A percentile compares a stretch with the other conserved stretches of the same genome.
phyloP scores from a whole-genome alignment of 1,140 invertebrate species.

The Panagrolaimus sp. region DNA sequence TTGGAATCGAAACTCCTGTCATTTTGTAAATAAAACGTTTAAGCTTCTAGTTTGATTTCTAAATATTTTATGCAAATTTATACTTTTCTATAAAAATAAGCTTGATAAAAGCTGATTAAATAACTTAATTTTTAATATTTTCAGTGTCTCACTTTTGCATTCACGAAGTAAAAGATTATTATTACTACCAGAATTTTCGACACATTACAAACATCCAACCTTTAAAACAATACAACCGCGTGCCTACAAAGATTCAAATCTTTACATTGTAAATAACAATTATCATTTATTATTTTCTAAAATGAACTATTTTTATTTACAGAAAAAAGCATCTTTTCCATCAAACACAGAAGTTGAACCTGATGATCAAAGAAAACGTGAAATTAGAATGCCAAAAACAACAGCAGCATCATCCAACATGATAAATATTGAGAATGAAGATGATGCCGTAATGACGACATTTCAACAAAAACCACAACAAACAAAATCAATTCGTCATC shows the following conservation, averaged over 20 bases:
- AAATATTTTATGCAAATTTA: background rate
- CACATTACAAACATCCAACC: background rate
- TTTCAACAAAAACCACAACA: background rate
- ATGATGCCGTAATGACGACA: too few relatives aligned
- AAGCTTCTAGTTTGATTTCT: too few relatives aligned
- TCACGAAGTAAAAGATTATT: slow-evolving; percentile 9
- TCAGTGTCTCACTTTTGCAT: background rate
- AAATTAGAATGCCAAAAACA: background rate
- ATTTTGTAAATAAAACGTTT: too few relatives aligned
- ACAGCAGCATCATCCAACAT: too few relatives aligned
- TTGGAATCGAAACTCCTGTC: too few relatives aligned
- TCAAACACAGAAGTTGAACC: too few relatives aligned
- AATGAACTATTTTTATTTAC: background rate
- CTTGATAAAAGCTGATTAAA: background rate
- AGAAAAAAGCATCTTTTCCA: slow-evolving; percentile 3
- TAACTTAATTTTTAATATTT: background rate
- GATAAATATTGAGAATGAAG: too few relatives aligned
- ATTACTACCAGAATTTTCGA: background rate
- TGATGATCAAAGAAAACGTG: slow-evolving; percentile 11
- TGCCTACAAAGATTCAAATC: background rate
- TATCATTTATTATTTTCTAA: background rate
- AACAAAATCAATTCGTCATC: slow-evolving; percentile 6
- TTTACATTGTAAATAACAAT: background rate
- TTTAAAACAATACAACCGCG: background rate
- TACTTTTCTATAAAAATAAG: background rate